phyloP scores from a whole-genome alignment of 2,797 vertebrate species.

The Hydrocynus forskahlii region DNA sequence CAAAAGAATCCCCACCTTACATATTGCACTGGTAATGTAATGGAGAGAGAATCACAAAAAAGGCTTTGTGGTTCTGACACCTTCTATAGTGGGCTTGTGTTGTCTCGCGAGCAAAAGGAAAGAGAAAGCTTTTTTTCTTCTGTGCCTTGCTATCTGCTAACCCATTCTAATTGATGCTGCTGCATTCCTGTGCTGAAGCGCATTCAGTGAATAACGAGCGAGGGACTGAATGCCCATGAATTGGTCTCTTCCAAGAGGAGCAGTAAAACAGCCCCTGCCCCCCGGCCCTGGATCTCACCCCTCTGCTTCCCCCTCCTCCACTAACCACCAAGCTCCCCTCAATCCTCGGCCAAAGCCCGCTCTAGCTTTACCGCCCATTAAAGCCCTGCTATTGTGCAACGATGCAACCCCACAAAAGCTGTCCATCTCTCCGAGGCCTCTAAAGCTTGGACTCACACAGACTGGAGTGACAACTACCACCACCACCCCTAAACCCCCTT shows the following conservation, averaged over 20 bases:
- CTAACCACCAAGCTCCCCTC: conserved; percentile 77
- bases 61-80: conserved; percentile 95
- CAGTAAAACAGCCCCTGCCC: conserved; percentile 88
- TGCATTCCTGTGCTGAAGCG: conserved; percentile 94
- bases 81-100: conserved; percentile 91
- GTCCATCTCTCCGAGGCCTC: conserved; percentile 96
- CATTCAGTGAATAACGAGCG: conserved; percentile 98
- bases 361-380: conserved; percentile 92
- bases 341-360: conserved; percentile 75
- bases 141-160: conserved; percentile 94
- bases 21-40: conserved; percentile 97
- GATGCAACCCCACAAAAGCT: conserved; percentile 95
- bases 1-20: conserved; percentile 99
- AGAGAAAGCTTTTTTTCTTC: conserved; percentile 95
- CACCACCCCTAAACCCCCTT: conserved; percentile 77
- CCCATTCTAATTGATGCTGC: conserved; percentile 99
- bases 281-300: conserved; percentile 75
- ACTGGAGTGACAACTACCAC: conserved; percentile 80
- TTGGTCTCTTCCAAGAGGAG: conserved; percentile 96
- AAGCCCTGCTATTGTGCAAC: conserved; percentile 94
- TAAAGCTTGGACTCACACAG: conserved; percentile 92
- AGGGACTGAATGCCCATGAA: conserved; percentile 92
- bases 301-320: conserved; percentile 75
- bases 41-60: conserved; percentile 94
- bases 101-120: conserved; percentile 86